Evolutionary conservation across 2,113 vertebrate species (phyloP).

Genomic region (Barnardius zonarius): DNA sequence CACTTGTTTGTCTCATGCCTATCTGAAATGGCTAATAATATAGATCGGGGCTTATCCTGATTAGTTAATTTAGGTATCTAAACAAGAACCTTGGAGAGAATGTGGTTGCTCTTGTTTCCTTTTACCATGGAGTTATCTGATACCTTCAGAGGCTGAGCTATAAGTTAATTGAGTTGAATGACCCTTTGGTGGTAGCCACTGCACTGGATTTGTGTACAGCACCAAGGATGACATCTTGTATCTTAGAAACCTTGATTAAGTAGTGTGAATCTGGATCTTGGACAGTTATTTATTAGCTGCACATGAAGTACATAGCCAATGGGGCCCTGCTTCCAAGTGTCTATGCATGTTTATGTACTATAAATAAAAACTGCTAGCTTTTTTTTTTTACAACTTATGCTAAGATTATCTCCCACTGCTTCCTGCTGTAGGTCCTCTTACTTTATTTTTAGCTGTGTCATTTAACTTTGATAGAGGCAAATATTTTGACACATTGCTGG

Average conservation of each 20-base stretch:
- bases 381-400: background rate
- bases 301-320: background rate
- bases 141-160: background rate
- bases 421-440: background rate
- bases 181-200: background rate
- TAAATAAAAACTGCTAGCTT: background rate
- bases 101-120: background rate
- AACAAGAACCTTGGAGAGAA: background rate
- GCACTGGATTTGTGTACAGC: background rate
- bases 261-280: background rate
- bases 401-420: conserved; percentile 10
- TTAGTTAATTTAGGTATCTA: rapidly evolving
- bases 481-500: background rate
- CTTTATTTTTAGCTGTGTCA: conserved; percentile 6
- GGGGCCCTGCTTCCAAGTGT: background rate
- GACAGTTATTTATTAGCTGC: conserved; percentile 5
- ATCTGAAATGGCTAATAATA: background rate
- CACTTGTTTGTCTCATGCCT: background rate
- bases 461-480: background rate
- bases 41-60: background rate
- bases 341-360: background rate
- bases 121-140: background rate
- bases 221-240: background rate
- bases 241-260: background rate
- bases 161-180: background rate